Evolutionary conservation across 2,113 vertebrate genomes (phyloP), one percentile per base, ranked within the genome.

Genomic region (Elaphurus davidianus): DNA sequence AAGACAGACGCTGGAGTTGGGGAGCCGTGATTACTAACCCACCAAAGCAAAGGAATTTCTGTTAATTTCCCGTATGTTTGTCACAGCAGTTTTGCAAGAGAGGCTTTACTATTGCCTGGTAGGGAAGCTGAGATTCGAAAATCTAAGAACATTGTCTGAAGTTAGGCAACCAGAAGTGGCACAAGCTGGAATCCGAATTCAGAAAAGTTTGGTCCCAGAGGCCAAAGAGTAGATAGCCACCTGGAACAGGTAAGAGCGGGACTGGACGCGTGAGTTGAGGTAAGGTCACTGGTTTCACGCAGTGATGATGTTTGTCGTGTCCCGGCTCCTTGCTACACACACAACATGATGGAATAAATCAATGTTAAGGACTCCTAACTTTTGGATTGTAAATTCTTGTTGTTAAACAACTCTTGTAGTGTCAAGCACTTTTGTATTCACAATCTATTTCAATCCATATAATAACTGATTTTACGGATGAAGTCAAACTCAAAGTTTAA

Each of bases 401-500:
- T 84, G 11, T 91, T 87, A 82, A 67, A 55, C 78, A 52, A 25
- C 28, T 43, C 25, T 76, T 79, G 55, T 50, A 23, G 64, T 85
- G 92, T 85, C 45, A 71, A 52, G 52, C 50, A 33, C 79, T 21
- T 90, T 87, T n/a, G 43, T 79, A 47, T 40, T 47, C 36, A 93
- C 28, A 36, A 28, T 95, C n/a, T 59, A 14, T 84, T 94, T 85
- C 64, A 50, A 50, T 40, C 21, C 28, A 11, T 52, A 16, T 11
- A 76, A 12, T 62, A 84, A 64, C 11, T 55, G 19, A 57, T 55
- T 89, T 82, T 59, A 52, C 54, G 78, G 47, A 16, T 28, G 84
- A 87, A 2, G 28, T 64, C 25, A 33, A 84, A 74, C 47, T 91
- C 40, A 67, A 54, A 45, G 10, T 43, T 81, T 55, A 30, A 60